These are phyloP conservation scores for Nannoperca obscura DNA, from an alignment of 2,797 vertebrate species.

Conservation along the genomic window DNA sequence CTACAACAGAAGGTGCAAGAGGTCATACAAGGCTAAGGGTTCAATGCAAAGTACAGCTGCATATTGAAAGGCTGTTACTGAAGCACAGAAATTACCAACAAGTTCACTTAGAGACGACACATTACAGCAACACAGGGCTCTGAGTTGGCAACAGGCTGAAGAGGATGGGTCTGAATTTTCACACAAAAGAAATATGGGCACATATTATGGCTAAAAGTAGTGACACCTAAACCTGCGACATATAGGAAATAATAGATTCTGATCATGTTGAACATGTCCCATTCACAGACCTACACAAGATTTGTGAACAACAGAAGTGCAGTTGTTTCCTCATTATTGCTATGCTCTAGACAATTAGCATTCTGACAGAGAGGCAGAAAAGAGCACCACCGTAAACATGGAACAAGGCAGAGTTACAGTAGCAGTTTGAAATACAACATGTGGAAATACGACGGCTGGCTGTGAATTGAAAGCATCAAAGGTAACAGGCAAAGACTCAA, in stretches of 20 bases:
- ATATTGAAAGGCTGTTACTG: constrained; percentile 32
- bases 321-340: constrained; percentile 53
- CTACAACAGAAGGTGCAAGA: constrained; percentile 29
- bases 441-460: constrained; percentile 39
- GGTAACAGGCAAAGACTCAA: constrained; percentile 23
- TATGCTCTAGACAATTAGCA: constrained; percentile 45
- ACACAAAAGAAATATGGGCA: not conserved
- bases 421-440: constrained; percentile 5
- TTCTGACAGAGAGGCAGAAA: constrained; percentile 44
- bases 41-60: constrained; percentile 25
- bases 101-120: constrained; percentile 48
- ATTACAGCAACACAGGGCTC: constrained; percentile 35
- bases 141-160: constrained; percentile 35
- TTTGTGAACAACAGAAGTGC: constrained; percentile 15
- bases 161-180: constrained; percentile 20
- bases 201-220: constrained; percentile 30
- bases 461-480: constrained; percentile 52
- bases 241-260: not conserved
- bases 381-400: constrained; percentile 55
- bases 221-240: constrained; percentile 23
- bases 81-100: constrained; percentile 40
- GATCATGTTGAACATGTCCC: constrained; percentile 19
- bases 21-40: constrained; percentile 28
- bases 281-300: constrained; percentile 19
- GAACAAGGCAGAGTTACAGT: constrained; percentile 62